These are phyloP conservation scores for Chrysopa pallens DNA, from an alignment of 1,140 invertebrate genomes.

Conservation along the genomic window DNA sequence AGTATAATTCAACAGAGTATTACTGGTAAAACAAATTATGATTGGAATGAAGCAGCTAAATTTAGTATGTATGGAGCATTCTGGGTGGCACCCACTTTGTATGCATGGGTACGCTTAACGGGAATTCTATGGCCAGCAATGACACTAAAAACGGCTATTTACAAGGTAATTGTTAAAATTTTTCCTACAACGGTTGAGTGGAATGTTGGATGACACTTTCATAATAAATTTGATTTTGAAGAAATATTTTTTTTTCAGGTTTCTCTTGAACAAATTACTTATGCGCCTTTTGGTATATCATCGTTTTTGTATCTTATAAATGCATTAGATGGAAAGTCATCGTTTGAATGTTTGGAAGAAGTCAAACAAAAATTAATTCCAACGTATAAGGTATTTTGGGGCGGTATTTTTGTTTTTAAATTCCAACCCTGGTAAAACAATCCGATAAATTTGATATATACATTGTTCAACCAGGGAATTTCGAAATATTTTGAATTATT, in stretches of 20 bases:
- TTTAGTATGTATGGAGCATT: slow-evolving; percentile 49
- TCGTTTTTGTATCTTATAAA: slow-evolving; percentile 71
- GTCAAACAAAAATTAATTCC: slow-evolving; percentile 57
- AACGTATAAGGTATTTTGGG: slow-evolving; percentile 71
- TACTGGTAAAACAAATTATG: slow-evolving; percentile 33
- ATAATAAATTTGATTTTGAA: neutral
- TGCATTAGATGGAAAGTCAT: slow-evolving; percentile 50
- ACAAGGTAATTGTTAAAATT: slow-evolving; percentile 35
- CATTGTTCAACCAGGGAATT: too few species aligned
- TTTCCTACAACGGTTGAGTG: neutral
- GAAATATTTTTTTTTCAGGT: slow-evolving; percentile 32
- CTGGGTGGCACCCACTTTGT: slow-evolving; percentile 52
- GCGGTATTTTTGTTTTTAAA: too few species aligned
- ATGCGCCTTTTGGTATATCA: slow-evolving; percentile 58
- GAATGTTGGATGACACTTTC: neutral
- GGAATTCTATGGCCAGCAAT: slow-evolving; percentile 41
- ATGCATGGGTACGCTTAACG: slow-evolving; percentile 45
- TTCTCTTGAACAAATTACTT: slow-evolving; percentile 61
- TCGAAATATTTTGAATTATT: too few species aligned
- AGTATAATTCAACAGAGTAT: slow-evolving; percentile 27
- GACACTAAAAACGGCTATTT: slow-evolving; percentile 39
- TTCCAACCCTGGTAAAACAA: too few species aligned
- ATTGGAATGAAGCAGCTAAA: slow-evolving; percentile 34
- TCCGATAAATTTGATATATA: too few species aligned
- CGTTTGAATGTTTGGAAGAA: slow-evolving; percentile 45